Evolutionary conservation across 2,888 invertebrate species (phyloP), one percentile per base, ranked within the genome.

Genomic region (Lochmaea crataegi): DNA sequence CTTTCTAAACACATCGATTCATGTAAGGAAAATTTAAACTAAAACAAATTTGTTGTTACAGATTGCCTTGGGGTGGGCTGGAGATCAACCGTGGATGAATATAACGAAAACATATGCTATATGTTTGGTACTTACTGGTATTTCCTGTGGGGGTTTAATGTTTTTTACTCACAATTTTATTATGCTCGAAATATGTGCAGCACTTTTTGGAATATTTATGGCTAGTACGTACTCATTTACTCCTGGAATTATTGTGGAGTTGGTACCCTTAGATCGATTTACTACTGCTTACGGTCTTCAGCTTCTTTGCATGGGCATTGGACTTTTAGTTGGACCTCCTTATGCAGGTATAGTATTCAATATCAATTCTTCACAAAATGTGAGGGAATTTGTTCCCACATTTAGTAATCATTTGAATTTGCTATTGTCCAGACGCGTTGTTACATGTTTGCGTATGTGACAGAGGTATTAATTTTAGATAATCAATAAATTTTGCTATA

Each of bases 201-300:
- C 92, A 0, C 87, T 93, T 0, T 98, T 96, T 87, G 98, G 98
- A 9, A 89, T 97, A 76, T 94, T 95, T 79, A 95, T 98, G 84
- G 96, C 96, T 63, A 97, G 96, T 79, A 95, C 94, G 73, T 98
- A 96, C 86, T 94, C 96, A 0, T 94, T 97, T 80, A 96, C 96
- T 0, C 96, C 97, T 0, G 95, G 96, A 83, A 92, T 98, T 80
- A 88, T 97, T 77, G 96, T 97, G 60, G 94, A 96, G 83, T 88
- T 97, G 82, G 94, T 97, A 53, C 96, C 96, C 10, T 87, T 98
- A 84, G 96, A 97, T 84, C 91, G 95, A 79, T 97, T 98, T 85
- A 96, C 97, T 6, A 93, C 94, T 71, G 97, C 97, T 16, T 98
- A 97, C 86, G 98, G 98, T 22, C 87, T 98, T 79, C 93, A 95